These are phyloP conservation scores for Diacarnus erythraeanus DNA, from an alignment of 37 sponge, comb jelly and placozoan species.

Conservation along the genomic window DNA sequence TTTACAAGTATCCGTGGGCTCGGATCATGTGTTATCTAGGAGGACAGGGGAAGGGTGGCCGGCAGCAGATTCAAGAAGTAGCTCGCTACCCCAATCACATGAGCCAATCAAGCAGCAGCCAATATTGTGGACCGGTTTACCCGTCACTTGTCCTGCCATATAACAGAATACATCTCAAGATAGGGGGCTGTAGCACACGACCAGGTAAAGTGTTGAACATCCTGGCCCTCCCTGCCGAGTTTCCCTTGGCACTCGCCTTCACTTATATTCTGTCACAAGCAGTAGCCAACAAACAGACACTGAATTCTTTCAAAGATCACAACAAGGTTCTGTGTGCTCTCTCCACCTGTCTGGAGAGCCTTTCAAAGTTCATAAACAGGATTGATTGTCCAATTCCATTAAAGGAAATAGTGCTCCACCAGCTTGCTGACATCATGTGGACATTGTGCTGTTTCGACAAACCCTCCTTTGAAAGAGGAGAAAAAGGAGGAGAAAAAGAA, in stretches of 20 bases:
- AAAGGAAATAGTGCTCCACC: conserved; percentile 65
- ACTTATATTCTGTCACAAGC: conserved; percentile 41
- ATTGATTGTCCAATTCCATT: conserved; percentile 30
- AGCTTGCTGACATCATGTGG: conserved; percentile 51
- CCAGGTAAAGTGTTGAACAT: conserved; percentile 44
- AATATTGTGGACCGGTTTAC: conserved; percentile 70
- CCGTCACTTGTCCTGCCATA: conserved; percentile 81
- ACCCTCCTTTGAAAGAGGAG: not conserved
- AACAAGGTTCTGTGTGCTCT: conserved; percentile 13
- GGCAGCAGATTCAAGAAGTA: conserved; percentile 84
- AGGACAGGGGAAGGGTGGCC: conserved; percentile 74
- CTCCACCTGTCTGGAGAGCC: conserved; percentile 31
- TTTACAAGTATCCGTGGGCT: conserved; percentile 72
- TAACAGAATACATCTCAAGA: conserved; percentile 74
- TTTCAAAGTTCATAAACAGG: conserved; percentile 26
- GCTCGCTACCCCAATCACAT: conserved; percentile 84
- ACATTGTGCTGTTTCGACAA: conserved; percentile 34
- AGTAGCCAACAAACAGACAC: not conserved
- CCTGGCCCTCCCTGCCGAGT: conserved; percentile 59
- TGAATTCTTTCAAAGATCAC: not conserved
- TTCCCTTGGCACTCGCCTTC: conserved; percentile 79
- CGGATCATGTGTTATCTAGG: conserved; percentile 68
- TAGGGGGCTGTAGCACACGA: conserved; percentile 36
- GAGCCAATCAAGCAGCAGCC: conserved; percentile 35
- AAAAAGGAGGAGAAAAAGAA: not conserved